These are phyloP conservation scores for Hydrozoanthus gracilis DNA, from an alignment of 92 coral and sea anemone genomes.

Conservation along the genomic window DNA sequence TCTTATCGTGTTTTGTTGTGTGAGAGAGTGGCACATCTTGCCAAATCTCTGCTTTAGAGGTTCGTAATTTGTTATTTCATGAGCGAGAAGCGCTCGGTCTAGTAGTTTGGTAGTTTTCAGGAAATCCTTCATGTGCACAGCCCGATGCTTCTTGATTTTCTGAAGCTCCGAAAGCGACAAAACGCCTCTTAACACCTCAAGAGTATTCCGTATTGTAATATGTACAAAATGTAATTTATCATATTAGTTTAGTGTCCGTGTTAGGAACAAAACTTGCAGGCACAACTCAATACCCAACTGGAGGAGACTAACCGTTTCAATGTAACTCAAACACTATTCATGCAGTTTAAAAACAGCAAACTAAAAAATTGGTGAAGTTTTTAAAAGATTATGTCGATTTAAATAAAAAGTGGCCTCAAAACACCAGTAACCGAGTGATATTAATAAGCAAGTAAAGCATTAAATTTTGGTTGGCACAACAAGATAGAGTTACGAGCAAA, in stretches of 20 bases:
- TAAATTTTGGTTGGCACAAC: background rate
- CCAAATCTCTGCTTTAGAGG: background rate
- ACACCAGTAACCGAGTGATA: background rate
- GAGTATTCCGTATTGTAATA: background rate
- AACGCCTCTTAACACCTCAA: background rate
- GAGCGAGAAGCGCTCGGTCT: background rate
- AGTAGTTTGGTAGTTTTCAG: background rate
- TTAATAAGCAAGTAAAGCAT: background rate
- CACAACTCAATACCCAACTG: too few species aligned
- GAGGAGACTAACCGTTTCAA: background rate
- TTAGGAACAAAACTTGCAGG: background rate
- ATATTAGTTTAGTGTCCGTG: background rate
- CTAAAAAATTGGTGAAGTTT: background rate
- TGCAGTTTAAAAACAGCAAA: too few species aligned
- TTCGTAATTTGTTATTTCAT: background rate
- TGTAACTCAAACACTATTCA: too few species aligned
- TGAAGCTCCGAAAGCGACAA: background rate
- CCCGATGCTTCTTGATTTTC: background rate
- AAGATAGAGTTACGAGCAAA: conserved; percentile 11
- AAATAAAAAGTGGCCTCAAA: too few species aligned
- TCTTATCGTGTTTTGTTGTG: conserved; percentile 26
- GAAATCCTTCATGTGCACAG: background rate
- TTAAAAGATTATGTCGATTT: too few species aligned
- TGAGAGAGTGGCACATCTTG: conserved; percentile 31
- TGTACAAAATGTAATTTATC: background rate